Evolutionary conservation across 1,140 invertebrate species (phyloP).

Genomic region (Solenopsis fugax): DNA sequence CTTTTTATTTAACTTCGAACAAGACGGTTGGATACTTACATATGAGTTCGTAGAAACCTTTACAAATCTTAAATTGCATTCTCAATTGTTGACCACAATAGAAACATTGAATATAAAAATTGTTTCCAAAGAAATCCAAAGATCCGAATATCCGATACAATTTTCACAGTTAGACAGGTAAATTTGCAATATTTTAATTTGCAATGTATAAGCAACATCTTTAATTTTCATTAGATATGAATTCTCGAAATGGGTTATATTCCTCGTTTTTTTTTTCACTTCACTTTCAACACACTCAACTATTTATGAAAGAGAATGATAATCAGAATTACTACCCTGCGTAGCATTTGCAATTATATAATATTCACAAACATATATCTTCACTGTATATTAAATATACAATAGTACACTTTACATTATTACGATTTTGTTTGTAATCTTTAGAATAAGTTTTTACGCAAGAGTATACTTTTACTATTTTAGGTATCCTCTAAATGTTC

Average conservation of each 20-base stretch:
- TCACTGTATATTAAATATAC: neutral
- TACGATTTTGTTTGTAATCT: neutral
- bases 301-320: neutral
- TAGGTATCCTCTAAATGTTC: slow-evolving; percentile 66
- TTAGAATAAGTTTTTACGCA: neutral
- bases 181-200: slow-evolving; percentile 39
- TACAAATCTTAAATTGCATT: slow-evolving; percentile 56
- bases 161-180: slow-evolving; percentile 73
- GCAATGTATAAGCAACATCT: neutral
- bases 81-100: slow-evolving; percentile 54
- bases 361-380: neutral
- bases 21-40: slow-evolving; percentile 73
- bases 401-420: neutral
- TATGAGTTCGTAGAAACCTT: slow-evolving; percentile 75
- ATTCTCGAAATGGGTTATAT: neutral
- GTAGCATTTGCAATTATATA: neutral
- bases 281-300: neutral
- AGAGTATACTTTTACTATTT: slow-evolving; percentile 51
- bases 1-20: slow-evolving; percentile 72
- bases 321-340: neutral
- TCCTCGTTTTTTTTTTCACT: neutral
- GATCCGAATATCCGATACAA: slow-evolving; percentile 51
- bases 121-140: slow-evolving; percentile 65
- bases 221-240: neutral
- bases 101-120: slow-evolving; percentile 13